Evolutionary conservation across 2,888 invertebrate genomes (phyloP), one percentile per base, ranked within the genome.

Genomic region (Eilema caniola): DNA sequence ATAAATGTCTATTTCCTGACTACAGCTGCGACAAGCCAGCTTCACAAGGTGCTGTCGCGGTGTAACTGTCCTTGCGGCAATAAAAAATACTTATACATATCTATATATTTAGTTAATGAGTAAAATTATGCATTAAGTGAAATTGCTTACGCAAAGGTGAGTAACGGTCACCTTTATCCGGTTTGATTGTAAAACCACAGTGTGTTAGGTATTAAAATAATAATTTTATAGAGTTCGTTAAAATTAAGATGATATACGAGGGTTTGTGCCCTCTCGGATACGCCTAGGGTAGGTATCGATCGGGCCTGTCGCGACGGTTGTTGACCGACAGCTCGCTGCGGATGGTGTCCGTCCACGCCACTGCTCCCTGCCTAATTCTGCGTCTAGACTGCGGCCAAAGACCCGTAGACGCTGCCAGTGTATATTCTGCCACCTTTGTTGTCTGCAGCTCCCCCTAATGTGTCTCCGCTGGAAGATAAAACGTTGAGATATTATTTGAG

Each of bases 311-410:
- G 79, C 80, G 81, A 68, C 84, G 86, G 87, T 85, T 84, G 85
- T 85, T 85, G 88, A 88, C 85, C 86, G 82, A 65, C 76, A 73
- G 66, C 80, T 70, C 73, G 70, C 63, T 75, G 74, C 77, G 77
- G 73, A 65, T 75, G 62, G 66, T n/a, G n/a, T 62, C 74, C 74
- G 75, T 74, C 69, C 83, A 75, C 76, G 67, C 64, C 76, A 67
- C 69, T 73, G 75, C 77, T 75, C 73, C 78, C 70, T 74, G 72
- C 81, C 83, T 85, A 83, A 88, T 86, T 85, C 86, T 82, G 81
- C 74, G 90, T 90, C 90, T 90, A 90, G 89, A 83, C 83, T 76
- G 73, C 69, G 89, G 87, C 81, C 82, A 87, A 88, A 80, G 86
- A 87, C 88, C 89, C 76, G 78, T 75, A 73, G 72, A 73, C 59